Base-by-base conservation (phyloP, 2,888 invertebrate species). In the Eremobia ochroleuca region DNA sequence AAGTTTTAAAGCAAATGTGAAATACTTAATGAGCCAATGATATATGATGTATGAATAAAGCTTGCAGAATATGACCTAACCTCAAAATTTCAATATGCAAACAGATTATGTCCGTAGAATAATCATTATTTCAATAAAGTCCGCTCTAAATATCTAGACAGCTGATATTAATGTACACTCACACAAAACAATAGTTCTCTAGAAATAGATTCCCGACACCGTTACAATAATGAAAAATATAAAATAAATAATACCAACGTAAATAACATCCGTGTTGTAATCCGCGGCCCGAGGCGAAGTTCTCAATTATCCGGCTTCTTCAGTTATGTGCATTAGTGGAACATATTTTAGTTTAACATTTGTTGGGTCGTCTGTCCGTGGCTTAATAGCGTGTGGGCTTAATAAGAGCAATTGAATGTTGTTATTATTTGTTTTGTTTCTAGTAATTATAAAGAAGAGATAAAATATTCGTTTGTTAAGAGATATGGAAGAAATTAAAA, bases 291-390 rank as follows among this genome's bases (percentile, higher is more conserved):
- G 77, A 73, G 89, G 90, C 89, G 72, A 67, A 73, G 79, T 86
- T 86, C 89, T 89, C 90, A 89, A 90, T 89, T 86, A 85, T 86
- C 78, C 71, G 71, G 89, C 91, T 90, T 88, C 90, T 89, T 90
- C 88, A 90, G 85, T 81, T 90, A 80, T 87, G 73, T 79, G 78
- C 85, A 90, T 90, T 88, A 90, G 86, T 76, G 64, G 83, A 85
- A 82, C 82, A 86, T 88, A 88, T 91, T 90, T 88, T 88, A 88
- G 85, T 81, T 79, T 52, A 68, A 79, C 80, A 83, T 90, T 82
- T 75, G 83, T 78, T 80, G 78, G 67, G n/a, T 78, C 85, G 71
- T 82, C 80, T 87, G 46, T 70, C 72, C 31, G 46, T 11, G 74
- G 37, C 73, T 76, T 85, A 83, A 88, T 85, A 76, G 74, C 64